Base-by-base conservation (phyloP, 2,888 invertebrate genomes). In the Diaperis boleti region DNA sequence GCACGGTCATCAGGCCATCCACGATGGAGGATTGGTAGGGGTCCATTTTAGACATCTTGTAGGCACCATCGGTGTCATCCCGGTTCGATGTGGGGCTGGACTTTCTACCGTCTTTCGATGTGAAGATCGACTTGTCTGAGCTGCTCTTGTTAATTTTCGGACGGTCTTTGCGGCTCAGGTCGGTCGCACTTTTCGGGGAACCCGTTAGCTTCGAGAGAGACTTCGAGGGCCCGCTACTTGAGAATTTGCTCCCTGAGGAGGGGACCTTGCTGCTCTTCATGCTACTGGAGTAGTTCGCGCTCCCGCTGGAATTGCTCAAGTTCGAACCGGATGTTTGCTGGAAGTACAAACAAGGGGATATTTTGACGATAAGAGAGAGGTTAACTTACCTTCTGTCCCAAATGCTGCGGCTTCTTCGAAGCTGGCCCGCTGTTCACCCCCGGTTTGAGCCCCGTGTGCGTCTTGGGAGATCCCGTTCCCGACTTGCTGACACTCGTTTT, bases 361-460 rank as follows among this genome's bases (percentile, higher is more conserved):
- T 83, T 83, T 31, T 64, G 57, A 50, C 62, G 57, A n/a, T n/a
- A n/a, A n/a, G n/a, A n/a, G n/a, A n/a, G n/a, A n/a, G n/a, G n/a
- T n/a, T 20, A 20, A 26, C 85, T 86, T 15, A 47, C 31, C 29
- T 59, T 59, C 15, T 59, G 59, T 0, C 59, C 49, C 10, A 62
- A 13, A 52, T 85, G 88, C 72, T 89, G 89, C 14, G 90, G 89
- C 78, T 92, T 94, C 76, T 91, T 92, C 0, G 92, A 94, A 2
- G 93, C 94, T 0, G 94, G 94, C 0, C 94, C 94, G 72, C 93
- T 92, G 71, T 90, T 91, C 0, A 94, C 93, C 0, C 94, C 94
- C 0, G 93, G 92, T 76, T 94, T 94, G 18, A 79, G 82, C 0
- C 94, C 94, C 0, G 94, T 92, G 76, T 92, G 92, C 2, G 89